These are phyloP conservation scores for Syrista parreyssii DNA, from an alignment of 2,888 invertebrate genomes.

Conservation along the genomic window DNA sequence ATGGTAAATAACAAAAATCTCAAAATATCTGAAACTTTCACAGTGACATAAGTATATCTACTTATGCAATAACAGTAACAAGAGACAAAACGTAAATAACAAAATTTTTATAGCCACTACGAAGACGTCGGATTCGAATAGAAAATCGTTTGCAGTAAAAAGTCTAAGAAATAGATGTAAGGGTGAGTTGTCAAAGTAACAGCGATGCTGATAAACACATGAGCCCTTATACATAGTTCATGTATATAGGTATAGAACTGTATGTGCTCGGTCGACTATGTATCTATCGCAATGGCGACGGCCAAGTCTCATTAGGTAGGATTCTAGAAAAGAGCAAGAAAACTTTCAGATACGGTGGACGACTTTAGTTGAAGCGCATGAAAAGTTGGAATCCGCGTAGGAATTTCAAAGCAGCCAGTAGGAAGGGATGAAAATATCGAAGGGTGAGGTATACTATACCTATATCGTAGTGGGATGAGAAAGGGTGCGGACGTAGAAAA, in stretches of 20 bases:
- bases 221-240: background rate
- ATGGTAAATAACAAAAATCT: background rate
- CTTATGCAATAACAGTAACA: background rate
- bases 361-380: slow-evolving; percentile 54
- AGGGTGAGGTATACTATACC: background rate
- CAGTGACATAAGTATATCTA: background rate
- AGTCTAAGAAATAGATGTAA: background rate
- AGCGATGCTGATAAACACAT: background rate
- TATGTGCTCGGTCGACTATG: background rate
- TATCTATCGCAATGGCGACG: slow-evolving; percentile 29
- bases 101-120: background rate
- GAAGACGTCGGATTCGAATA: background rate
- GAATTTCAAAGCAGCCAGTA: slow-evolving; percentile 36
- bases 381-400: slow-evolving; percentile 61
- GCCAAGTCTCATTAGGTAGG: slow-evolving; percentile 54
- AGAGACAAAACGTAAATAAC: background rate
- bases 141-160: background rate
- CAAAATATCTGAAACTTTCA: background rate
- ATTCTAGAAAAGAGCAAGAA: slow-evolving; percentile 33
- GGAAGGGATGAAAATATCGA: background rate
- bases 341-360: slow-evolving; percentile 28
- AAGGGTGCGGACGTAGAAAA: background rate
- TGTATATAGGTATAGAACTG: background rate
- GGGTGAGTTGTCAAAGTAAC: background rate
- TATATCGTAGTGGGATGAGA: background rate